These are phyloP conservation scores for Popillia japonica DNA, from an alignment of 1,140 invertebrate genomes.

Conservation along the genomic window DNA sequence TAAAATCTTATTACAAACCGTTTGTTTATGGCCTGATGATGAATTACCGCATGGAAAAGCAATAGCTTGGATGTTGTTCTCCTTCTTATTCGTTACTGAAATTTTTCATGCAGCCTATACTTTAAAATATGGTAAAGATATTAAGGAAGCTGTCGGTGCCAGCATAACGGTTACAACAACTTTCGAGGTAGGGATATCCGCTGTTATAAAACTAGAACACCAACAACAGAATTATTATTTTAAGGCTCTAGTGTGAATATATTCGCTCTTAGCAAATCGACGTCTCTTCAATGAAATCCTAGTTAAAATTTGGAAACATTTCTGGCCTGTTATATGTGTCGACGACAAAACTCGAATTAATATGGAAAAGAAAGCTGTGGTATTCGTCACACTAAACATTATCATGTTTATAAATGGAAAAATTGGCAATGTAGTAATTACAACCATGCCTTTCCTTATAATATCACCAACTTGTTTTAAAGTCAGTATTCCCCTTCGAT, in stretches of 20 bases:
- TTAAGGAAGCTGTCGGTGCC: neutral
- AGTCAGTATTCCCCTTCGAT: conserved; percentile 13
- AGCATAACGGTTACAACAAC: conserved; percentile 6
- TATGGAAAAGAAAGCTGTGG: neutral
- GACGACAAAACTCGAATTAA: neutral
- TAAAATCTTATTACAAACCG: neutral
- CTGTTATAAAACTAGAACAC: too few relatives aligned
- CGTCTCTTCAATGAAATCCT: neutral
- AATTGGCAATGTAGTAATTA: neutral
- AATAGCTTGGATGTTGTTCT: neutral
- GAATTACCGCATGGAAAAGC: too few relatives aligned
- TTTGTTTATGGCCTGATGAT: conserved; percentile 2
- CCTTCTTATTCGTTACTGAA: neutral
- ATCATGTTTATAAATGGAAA: neutral
- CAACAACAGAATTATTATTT: neutral
- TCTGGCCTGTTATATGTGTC: neutral
- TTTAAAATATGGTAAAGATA: neutral
- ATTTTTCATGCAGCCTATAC: neutral
- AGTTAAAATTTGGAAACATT: conserved; percentile 15
- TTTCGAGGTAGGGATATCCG: neutral
- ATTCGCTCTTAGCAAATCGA: neutral
- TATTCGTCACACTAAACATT: neutral
- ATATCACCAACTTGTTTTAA: neutral
- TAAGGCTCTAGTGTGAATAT: neutral
- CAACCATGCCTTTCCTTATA: neutral